Conservation (phyloP, 2,797 vertebrate species). For the Anableps anableps region DNA sequence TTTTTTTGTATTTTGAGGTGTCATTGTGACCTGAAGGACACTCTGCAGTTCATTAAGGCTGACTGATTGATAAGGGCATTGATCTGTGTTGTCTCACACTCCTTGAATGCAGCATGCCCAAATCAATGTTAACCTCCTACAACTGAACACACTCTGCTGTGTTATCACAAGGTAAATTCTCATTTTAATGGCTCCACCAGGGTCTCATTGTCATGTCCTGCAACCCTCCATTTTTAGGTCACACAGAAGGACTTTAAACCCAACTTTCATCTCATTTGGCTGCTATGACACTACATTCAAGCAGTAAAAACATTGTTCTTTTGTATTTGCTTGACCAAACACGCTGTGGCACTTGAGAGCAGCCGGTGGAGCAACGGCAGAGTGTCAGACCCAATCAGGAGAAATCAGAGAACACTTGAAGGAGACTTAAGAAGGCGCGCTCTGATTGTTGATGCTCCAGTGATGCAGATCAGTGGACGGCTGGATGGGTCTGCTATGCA, state of each 20-base stretch:
- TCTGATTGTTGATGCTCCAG: conserved; percentile 55
- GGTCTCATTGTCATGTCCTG: background rate
- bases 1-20: background rate
- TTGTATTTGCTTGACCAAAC: conserved; percentile 22
- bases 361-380: conserved; percentile 25
- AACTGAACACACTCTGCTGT: conserved; percentile 3
- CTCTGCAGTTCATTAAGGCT: conserved; percentile 44
- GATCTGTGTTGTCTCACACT: conserved; percentile 41
- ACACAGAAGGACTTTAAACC: conserved; percentile 1
- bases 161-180: conserved; percentile 29
- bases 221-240: background rate
- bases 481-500: conserved; percentile 29
- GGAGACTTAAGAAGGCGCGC: conserved; percentile 54
- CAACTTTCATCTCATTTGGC: background rate
- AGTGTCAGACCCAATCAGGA: conserved; percentile 38
- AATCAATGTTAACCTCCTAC: conserved; percentile 36
- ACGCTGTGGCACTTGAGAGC: conserved; percentile 12
- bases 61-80: conserved; percentile 54
- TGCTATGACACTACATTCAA: conserved; percentile 19
- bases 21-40: conserved; percentile 48
- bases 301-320: conserved; percentile 5
- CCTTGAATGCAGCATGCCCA: conserved; percentile 31
- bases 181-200: background rate
- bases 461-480: conserved; percentile 55
- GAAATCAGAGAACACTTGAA: conserved; percentile 63